phyloP scores from a whole-genome alignment of 1,140 invertebrate genomes.

The Brachionus koreanus region DNA sequence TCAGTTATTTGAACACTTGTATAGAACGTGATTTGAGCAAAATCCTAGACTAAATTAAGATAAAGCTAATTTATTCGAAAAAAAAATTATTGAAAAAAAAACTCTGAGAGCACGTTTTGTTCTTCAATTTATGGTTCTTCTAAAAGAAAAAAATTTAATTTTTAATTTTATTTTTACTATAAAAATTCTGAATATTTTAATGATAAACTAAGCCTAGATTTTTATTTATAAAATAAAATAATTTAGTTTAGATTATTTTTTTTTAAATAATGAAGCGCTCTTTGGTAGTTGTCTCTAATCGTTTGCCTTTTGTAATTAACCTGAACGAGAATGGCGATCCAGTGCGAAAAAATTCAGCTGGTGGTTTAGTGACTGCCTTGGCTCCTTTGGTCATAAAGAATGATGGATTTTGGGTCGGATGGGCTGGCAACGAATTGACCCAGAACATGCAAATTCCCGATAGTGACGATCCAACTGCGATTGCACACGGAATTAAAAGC shows the following conservation, averaged over 20 bases:
- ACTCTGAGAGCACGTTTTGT: background rate
- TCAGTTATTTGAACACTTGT: background rate
- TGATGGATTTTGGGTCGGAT: conserved; percentile 80
- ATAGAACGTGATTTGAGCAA: background rate
- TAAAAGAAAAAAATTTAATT: background rate
- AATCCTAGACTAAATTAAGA: background rate
- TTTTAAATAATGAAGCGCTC: conserved; percentile 6
- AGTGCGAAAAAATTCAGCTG: conserved; percentile 50
- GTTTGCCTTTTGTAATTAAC: conserved; percentile 20
- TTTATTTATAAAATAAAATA: background rate
- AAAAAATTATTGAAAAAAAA: background rate
- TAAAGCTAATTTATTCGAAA: background rate
- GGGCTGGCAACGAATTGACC: conserved; percentile 70
- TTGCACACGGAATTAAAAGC: conserved; percentile 71
- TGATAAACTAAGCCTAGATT: background rate
- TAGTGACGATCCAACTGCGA: conserved; percentile 77
- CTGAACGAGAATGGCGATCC: background rate
- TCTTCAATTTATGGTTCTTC: background rate
- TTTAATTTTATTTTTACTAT: background rate
- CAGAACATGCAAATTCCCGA: conserved; percentile 71
- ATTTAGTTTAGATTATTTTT: background rate
- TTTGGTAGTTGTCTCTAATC: conserved; percentile 37
- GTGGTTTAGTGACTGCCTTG: conserved; percentile 80
- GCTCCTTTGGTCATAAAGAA: conserved; percentile 79
- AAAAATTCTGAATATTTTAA: too few relatives aligned